Conservation (phyloP, 1,140 invertebrate genomes). For the Brachionus angularis region DNA sequence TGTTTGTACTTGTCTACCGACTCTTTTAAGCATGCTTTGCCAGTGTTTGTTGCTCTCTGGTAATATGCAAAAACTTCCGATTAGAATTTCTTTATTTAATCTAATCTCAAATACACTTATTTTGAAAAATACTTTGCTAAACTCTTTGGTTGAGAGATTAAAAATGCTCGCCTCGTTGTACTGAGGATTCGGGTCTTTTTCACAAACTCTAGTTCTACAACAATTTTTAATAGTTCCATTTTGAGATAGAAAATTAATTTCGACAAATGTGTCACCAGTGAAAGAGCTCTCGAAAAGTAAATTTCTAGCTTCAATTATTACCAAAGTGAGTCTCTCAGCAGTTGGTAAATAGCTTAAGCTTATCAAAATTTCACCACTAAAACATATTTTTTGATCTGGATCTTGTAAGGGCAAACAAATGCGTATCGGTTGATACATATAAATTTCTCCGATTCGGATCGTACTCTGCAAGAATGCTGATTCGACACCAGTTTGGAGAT, state of each 20-base stretch:
- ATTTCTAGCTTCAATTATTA: constrained; percentile 3
- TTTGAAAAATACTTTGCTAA: not conserved
- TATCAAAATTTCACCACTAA: constrained; percentile 21
- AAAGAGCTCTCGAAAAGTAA: not conserved
- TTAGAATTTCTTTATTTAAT: not conserved
- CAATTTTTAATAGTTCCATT: not conserved
- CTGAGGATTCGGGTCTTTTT: not conserved
- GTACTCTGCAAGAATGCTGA: not conserved
- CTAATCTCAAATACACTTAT: not conserved
- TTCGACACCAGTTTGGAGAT: not conserved
- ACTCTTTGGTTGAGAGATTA: constrained; percentile 5
- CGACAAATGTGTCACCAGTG: no score
- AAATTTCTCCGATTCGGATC: not conserved
- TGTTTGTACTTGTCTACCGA: constrained; percentile 12
- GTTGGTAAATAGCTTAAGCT: constrained; percentile 18
- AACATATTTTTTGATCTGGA: not conserved
- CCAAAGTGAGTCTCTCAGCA: constrained; percentile 10
- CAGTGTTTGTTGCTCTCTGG: not conserved
- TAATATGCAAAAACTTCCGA: not conserved
- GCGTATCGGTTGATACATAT: not conserved
- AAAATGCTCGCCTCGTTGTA: constrained; percentile 11
- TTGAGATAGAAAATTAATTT: no score
- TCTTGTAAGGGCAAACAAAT: not conserved
- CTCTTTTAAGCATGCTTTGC: not conserved
- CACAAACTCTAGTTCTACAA: not conserved